Percentiles rank a stretch among this genome's conserved stretches.
Evolutionary conservation across 2,113 vertebrate species (phyloP).

Genomic region (Phylloscopus trochilus): DNA sequence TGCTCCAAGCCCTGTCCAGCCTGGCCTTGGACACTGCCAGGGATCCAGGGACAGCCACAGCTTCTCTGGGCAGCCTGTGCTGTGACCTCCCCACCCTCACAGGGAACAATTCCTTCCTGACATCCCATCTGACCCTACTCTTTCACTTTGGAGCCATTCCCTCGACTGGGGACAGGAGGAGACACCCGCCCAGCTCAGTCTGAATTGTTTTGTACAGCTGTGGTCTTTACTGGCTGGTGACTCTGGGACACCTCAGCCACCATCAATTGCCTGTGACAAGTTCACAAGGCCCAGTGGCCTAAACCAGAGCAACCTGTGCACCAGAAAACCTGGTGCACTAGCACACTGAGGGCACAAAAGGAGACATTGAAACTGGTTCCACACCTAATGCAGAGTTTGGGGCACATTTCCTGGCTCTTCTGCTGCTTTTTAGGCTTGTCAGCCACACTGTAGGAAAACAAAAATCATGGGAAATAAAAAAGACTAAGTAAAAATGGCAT

Average conservation of each 20-base stretch:
- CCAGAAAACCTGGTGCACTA: slow-evolving; percentile 10
- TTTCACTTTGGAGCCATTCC: not conserved
- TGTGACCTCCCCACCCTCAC: not conserved
- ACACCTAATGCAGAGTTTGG: slow-evolving; percentile 73
- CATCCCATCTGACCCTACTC: not conserved
- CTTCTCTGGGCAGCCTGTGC: not conserved
- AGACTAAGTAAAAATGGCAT: slow-evolving; percentile 68
- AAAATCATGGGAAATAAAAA: slow-evolving; percentile 70
- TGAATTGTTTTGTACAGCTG: not conserved
- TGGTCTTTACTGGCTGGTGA: not conserved
- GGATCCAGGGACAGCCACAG: not conserved
- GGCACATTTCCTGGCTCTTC: slow-evolving; percentile 72
- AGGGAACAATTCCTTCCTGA: not conserved
- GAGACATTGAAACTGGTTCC: slow-evolving; percentile 69
- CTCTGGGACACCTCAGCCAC: not conserved
- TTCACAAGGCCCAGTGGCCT: not conserved
- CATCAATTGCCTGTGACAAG: not conserved
- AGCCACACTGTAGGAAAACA: slow-evolving; percentile 74
- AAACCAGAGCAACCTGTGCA: slow-evolving; percentile 21
- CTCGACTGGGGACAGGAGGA: not conserved
- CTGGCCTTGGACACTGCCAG: not conserved
- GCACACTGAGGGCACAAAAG: slow-evolving; percentile 66
- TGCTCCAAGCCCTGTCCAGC: not conserved
- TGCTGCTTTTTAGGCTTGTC: slow-evolving; percentile 73
- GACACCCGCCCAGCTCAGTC: not conserved